Evolutionary conservation across 2,888 invertebrate genomes (phyloP).

Genomic region (Nebria brevicollis): DNA sequence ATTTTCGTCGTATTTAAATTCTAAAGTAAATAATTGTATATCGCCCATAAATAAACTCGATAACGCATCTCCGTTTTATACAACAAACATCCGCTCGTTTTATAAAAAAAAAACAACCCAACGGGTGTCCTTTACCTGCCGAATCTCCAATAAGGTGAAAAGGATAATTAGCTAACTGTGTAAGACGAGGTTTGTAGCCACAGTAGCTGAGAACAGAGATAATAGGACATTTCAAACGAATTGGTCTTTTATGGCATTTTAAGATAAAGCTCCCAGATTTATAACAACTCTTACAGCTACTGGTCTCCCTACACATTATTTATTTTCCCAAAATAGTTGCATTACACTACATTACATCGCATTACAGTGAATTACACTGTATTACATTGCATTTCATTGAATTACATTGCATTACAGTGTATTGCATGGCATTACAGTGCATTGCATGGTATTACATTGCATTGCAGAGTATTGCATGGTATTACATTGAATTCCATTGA

Average conservation of each 20-base stretch:
- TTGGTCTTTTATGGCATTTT: slow-evolving; percentile 17
- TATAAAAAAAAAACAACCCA: not conserved
- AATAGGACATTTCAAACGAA: slow-evolving; percentile 17
- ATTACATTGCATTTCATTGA: too few species aligned
- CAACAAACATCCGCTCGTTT: not conserved
- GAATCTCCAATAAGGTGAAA: slow-evolving; percentile 25
- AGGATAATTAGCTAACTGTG: slow-evolving; percentile 23
- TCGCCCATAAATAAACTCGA: not conserved
- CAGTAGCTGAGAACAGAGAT: slow-evolving; percentile 24
- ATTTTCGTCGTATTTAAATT: too few species aligned
- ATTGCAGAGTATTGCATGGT: too few species aligned
- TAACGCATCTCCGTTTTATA: not conserved
- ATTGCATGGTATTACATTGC: too few species aligned
- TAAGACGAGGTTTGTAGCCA: not conserved
- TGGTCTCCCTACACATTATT: not conserved
- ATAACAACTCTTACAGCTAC: not conserved
- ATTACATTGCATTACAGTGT: too few species aligned
- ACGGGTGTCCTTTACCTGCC: not conserved
- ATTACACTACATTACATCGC: too few species aligned
- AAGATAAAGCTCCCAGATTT: slow-evolving; percentile 28
- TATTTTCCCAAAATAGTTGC: too few species aligned
- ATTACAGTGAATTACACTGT: too few species aligned
- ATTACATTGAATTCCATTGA: too few species aligned
- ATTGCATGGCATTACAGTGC: too few species aligned
- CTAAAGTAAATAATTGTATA: too few species aligned